Evolutionary conservation across 92 coral and sea anemone genomes (phyloP).

Genomic region (Parazoanthus darwini): DNA sequence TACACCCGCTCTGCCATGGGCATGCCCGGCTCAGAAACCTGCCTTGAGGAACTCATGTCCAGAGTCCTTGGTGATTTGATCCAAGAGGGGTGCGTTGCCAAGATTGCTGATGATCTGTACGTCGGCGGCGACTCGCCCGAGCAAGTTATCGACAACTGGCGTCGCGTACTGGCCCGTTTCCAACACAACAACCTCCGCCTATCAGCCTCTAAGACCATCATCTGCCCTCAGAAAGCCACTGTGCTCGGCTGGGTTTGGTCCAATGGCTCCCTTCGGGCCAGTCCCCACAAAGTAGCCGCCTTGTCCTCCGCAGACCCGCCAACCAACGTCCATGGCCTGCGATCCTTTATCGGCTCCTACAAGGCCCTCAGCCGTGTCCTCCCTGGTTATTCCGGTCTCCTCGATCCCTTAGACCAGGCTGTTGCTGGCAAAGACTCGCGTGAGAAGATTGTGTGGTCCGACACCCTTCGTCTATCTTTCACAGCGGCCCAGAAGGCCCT

Average conservation of each 20-base stretch:
- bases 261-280: too few species aligned
- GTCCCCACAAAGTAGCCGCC: constrained; percentile 40
- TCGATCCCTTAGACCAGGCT: constrained; percentile 11
- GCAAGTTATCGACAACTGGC: constrained; percentile 45
- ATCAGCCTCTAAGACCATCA: too few species aligned
- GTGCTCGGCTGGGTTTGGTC: constrained; percentile 42
- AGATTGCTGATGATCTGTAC: too few species aligned
- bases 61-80: background rate
- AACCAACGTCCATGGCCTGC: background rate
- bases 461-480: background rate
- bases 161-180: constrained; percentile 25
- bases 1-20: constrained; percentile 9
- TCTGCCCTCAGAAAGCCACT: constrained; percentile 38
- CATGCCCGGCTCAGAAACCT: constrained; percentile 41
- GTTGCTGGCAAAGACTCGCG: background rate
- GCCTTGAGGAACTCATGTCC: background rate
- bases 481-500: background rate
- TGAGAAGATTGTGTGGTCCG: background rate
- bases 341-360: too few species aligned
- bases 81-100: too few species aligned
- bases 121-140: too few species aligned
- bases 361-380: too few species aligned
- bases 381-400: too few species aligned
- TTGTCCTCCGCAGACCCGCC: constrained; percentile 46
- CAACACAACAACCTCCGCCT: too few species aligned